A percentile compares a stretch with the other conserved stretches of the same genome.
phyloP scores from a whole-genome alignment of 35 echinoderm and acorn worm genomes.

The Apostichopus californicus region DNA sequence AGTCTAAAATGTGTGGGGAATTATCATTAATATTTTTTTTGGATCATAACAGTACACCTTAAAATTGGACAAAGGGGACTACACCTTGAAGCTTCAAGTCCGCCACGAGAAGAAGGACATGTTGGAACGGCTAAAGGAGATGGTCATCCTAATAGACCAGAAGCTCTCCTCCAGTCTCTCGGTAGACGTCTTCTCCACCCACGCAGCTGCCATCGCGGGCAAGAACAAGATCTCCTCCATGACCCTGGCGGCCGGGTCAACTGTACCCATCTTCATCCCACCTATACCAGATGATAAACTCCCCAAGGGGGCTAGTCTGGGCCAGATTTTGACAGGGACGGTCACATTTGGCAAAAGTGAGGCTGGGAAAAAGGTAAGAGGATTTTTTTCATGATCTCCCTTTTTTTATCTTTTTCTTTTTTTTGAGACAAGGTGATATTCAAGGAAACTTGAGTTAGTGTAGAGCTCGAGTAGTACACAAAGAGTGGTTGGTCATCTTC shows the following conservation, averaged over 20 bases:
- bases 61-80: slow-evolving; percentile 98
- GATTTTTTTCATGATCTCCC: too few relatives aligned
- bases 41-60: slow-evolving; percentile 71
- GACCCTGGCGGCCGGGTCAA: slow-evolving; percentile 56
- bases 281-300: slow-evolving; percentile 92
- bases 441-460: too few relatives aligned
- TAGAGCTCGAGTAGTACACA: too few relatives aligned
- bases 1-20: too few relatives aligned
- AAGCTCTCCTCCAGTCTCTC: slow-evolving; percentile 94
- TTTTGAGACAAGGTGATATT: too few relatives aligned
- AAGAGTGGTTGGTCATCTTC: too few relatives aligned
- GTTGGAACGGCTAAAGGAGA: slow-evolving; percentile 85
- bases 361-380: slow-evolving; percentile 86
- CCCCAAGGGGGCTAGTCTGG: slow-evolving; percentile 90
- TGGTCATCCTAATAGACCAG: slow-evolving; percentile 96
- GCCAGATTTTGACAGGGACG: slow-evolving; percentile 93
- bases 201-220: slow-evolving; percentile 79
- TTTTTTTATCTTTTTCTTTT: too few relatives aligned
- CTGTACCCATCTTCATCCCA: slow-evolving; percentile 83
- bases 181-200: slow-evolving; percentile 69
- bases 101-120: slow-evolving; percentile 92
- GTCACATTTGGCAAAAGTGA: slow-evolving; percentile 93
- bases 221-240: slow-evolving; percentile 79
- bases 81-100: slow-evolving; percentile 90
- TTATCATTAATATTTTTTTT: too few relatives aligned